These are phyloP conservation scores for Acromyrmex charruanus DNA, from an alignment of 1,140 invertebrate species.

Conservation along the genomic window DNA sequence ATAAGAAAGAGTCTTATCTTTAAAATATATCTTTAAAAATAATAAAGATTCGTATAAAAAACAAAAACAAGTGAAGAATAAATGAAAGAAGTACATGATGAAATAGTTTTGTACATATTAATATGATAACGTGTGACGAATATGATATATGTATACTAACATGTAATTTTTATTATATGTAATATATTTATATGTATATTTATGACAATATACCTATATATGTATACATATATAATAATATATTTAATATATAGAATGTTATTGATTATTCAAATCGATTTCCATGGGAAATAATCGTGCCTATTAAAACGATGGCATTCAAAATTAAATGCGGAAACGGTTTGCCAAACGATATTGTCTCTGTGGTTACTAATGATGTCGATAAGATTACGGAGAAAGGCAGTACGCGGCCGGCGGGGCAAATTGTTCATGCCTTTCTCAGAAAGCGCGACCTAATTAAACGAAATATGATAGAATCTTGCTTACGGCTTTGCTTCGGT, in stretches of 20 bases:
- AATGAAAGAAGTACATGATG: not conserved
- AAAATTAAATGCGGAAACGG: not conserved
- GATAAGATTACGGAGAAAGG: constrained; percentile 39
- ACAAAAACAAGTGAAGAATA: not conserved
- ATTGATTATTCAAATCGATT: not conserved
- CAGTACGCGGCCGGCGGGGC: not conserved
- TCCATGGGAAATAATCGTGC: constrained; percentile 12
- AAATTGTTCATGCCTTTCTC: constrained; percentile 53
- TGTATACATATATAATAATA: not conserved
- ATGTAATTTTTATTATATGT: not conserved
- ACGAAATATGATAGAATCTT: constrained; percentile 61
- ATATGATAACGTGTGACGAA: not conserved
- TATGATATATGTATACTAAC: not conserved
- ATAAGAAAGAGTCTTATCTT: not conserved
- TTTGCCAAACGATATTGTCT: constrained; percentile 28
- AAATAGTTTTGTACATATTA: not conserved
- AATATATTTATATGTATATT: not conserved
- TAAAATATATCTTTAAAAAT: not conserved
- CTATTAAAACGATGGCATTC: constrained; percentile 32
- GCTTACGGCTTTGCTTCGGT: constrained; percentile 9
- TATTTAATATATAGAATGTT: not conserved
- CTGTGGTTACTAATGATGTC: constrained; percentile 35
- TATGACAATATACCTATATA: not conserved
- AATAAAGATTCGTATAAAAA: not conserved
- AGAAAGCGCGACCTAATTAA: constrained; percentile 65